Evolutionary conservation across 2,888 invertebrate species (phyloP).

Genomic region (Apoda limacodes): DNA sequence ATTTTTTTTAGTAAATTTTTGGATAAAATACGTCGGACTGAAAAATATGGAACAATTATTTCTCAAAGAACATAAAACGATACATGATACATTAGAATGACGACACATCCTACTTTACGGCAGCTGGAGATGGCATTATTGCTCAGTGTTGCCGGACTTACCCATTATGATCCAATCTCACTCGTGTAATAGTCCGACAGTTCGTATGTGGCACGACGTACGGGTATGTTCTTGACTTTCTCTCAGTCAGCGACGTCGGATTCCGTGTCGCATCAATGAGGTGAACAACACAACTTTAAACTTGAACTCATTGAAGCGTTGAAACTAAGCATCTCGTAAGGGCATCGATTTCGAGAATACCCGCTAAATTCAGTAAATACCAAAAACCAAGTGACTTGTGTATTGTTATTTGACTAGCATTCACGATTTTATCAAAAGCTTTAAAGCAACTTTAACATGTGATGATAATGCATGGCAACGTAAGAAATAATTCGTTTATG

Average conservation of each 20-base stretch:
- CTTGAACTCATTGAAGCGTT: constrained; percentile 53
- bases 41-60: no score
- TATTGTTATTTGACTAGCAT: no score
- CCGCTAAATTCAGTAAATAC: no score
- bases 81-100: constrained; percentile 30
- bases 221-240: constrained; percentile 60
- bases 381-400: no score
- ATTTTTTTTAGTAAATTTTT: no score
- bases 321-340: constrained; percentile 33
- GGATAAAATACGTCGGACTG: no score
- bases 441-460: no score
- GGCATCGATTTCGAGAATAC: constrained; percentile 56
- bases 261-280: constrained; percentile 58
- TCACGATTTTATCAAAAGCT: no score
- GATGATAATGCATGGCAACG: no score
- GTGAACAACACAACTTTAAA: constrained; percentile 55
- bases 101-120: constrained; percentile 42
- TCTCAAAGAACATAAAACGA: no score
- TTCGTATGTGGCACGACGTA: constrained; percentile 44
- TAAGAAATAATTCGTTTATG: constrained; percentile 17
- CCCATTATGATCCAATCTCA: constrained; percentile 53
- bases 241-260: constrained; percentile 45
- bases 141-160: constrained; percentile 38
- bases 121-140: constrained; percentile 28
- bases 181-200: constrained; percentile 40